Evolutionary conservation across 1,140 invertebrate genomes (phyloP).

Genomic region (Pissodes strobi): DNA sequence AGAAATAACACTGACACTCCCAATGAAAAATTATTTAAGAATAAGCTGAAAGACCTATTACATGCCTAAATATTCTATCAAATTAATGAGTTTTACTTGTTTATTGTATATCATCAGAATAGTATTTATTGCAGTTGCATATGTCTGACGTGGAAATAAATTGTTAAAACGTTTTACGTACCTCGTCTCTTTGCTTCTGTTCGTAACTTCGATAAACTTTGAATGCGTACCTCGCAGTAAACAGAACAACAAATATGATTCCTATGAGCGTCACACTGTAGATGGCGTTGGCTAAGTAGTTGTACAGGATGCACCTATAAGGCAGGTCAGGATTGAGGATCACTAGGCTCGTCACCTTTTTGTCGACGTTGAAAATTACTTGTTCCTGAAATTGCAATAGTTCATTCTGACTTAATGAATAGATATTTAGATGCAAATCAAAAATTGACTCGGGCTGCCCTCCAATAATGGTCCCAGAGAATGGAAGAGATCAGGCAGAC

Average conservation of each 20-base stretch:
- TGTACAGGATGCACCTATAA: slow-evolving; percentile 67
- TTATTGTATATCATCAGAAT: too few species aligned
- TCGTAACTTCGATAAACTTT: slow-evolving; percentile 59
- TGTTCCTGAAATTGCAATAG: slow-evolving; percentile 63
- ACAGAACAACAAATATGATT: slow-evolving; percentile 36
- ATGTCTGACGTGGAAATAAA: neutral
- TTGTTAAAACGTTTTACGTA: slow-evolving; percentile 43
- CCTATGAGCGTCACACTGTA: slow-evolving; percentile 60
- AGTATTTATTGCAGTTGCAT: too few species aligned
- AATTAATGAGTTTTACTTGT: too few species aligned
- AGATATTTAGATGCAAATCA: too few species aligned
- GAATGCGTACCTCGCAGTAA: slow-evolving; percentile 47
- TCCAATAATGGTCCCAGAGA: too few species aligned
- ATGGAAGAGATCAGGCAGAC: too few species aligned
- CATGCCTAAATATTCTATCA: too few species aligned
- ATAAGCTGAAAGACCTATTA: too few species aligned
- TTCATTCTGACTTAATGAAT: too few species aligned
- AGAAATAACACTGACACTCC: too few species aligned
- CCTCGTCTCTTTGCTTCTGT: slow-evolving; percentile 60
- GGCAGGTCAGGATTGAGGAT: slow-evolving; percentile 67
- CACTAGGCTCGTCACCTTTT: slow-evolving; percentile 60
- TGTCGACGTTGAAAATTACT: slow-evolving; percentile 58
- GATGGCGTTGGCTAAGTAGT: slow-evolving; percentile 66
- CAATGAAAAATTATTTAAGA: too few species aligned
- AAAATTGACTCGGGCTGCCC: too few species aligned